Conservation (phyloP, 1,140 invertebrate genomes). For the Eumeta japonica region DNA sequence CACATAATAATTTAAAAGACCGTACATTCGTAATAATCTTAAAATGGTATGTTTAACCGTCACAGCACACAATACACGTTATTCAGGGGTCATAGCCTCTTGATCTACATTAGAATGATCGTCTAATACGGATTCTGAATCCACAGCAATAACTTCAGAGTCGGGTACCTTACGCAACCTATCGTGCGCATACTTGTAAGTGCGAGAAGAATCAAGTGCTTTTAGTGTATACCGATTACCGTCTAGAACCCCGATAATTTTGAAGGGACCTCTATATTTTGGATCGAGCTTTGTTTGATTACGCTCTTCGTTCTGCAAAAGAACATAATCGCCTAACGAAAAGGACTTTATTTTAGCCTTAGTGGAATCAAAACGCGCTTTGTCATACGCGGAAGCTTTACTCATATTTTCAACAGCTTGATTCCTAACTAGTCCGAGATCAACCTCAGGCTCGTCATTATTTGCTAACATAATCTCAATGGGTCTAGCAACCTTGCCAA, state of each 20-base stretch:
- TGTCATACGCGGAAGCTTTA: constrained; percentile 6
- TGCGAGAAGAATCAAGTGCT: too few species aligned
- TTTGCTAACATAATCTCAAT: constrained; percentile 12
- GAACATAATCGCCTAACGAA: constrained; percentile 12
- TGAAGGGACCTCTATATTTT: constrained; percentile 17
- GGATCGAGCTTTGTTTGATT: constrained; percentile 19
- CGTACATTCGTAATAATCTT: too few species aligned
- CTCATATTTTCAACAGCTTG: constrained; percentile 5
- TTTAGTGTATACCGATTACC: too few species aligned
- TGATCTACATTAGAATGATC: too few species aligned
- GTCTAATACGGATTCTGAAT: too few species aligned
- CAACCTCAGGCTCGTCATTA: constrained; percentile 2
- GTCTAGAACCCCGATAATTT: constrained; percentile 10
- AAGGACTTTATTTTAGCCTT: constrained; percentile 14
- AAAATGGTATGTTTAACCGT: too few species aligned
- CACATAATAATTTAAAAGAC: too few species aligned
- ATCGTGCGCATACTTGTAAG: constrained; percentile 10
- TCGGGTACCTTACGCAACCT: too few species aligned
- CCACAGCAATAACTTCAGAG: too few species aligned
- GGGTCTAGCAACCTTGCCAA: constrained; percentile 26
- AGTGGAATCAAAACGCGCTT: constrained; percentile 11
- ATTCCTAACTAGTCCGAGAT: constrained; percentile 3
- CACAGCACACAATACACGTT: too few species aligned
- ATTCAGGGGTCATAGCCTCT: too few species aligned
- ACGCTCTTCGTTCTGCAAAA: constrained; percentile 16